A percentile compares a stretch with the other conserved stretches of the same genome.
phyloP scores from a whole-genome alignment of 2,113 vertebrate genomes.

The Puffinus mauretanicus region DNA sequence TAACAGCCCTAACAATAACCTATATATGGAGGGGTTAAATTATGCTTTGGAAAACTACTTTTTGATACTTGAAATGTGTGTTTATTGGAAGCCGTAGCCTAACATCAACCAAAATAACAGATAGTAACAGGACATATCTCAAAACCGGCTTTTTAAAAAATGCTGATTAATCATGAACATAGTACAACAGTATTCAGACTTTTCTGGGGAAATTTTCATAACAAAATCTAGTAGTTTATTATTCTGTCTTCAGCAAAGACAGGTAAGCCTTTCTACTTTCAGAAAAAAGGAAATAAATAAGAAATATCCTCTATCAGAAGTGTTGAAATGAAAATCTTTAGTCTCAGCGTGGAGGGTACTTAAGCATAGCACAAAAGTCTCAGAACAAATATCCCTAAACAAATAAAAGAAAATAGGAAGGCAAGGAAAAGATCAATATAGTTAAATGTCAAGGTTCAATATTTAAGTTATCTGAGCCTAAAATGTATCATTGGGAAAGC shows the following conservation, averaged over 20 bases:
- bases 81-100: neutral
- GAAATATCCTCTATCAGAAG: neutral
- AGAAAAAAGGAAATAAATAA: neutral
- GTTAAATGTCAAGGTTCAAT: constrained; percentile 47
- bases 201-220: neutral
- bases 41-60: neutral
- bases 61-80: neutral
- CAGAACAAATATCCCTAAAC: constrained; percentile 20
- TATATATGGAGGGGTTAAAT: neutral
- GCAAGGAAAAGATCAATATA: constrained; percentile 18
- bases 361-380: neutral
- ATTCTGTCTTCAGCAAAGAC: neutral
- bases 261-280: neutral
- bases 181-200: neutral
- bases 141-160: neutral
- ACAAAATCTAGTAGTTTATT: neutral
- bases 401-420: constrained; percentile 7
- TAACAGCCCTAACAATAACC: neutral
- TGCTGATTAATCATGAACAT: neutral
- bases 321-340: neutral
- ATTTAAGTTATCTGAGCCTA: constrained; percentile 31
- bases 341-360: neutral
- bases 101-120: neutral
- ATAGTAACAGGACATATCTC: neutral
- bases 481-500: constrained; percentile 21